phyloP scores from a whole-genome alignment of 2,113 vertebrate genomes.

The Ctenodactylus gundi region DNA sequence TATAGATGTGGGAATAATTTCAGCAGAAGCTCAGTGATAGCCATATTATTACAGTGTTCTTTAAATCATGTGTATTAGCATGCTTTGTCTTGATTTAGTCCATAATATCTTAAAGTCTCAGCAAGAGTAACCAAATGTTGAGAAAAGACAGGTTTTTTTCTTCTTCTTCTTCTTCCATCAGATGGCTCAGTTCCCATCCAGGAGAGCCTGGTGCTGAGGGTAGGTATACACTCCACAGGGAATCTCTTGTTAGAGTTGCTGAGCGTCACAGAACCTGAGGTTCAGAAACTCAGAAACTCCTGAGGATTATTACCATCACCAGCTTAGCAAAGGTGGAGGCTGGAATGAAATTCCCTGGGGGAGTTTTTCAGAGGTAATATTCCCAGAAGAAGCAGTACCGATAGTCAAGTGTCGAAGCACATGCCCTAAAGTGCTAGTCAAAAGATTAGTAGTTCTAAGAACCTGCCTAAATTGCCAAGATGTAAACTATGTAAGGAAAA shows the following conservation, averaged over 20 bases:
- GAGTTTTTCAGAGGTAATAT: not conserved
- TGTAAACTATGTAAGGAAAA: not conserved
- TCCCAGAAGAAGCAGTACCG: not conserved
- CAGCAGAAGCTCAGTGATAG: conserved; percentile 56
- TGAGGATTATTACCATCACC: not conserved
- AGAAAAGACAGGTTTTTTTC: not conserved
- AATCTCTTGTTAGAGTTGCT: not conserved
- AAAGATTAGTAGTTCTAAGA: not conserved
- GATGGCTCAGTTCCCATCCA: not conserved
- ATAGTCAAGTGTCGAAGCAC: not conserved
- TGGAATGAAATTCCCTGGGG: not conserved
- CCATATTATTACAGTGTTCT: not conserved
- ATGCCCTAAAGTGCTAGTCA: not conserved
- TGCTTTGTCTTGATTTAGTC: conserved; percentile 70
- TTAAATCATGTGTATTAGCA: conserved; percentile 51
- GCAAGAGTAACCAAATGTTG: not conserved
- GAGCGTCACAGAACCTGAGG: not conserved
- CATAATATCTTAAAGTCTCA: not conserved
- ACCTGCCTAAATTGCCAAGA: not conserved
- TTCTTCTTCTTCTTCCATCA: not conserved
- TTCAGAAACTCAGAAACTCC: not conserved
- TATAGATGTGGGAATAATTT: conserved; percentile 59
- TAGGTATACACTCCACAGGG: not conserved
- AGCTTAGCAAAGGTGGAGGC: not conserved
- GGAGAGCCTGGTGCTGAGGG: not conserved